These are phyloP conservation scores for Halocynthia aurantium DNA, from an alignment of 23 tunicate species.

Conservation along the genomic window DNA sequence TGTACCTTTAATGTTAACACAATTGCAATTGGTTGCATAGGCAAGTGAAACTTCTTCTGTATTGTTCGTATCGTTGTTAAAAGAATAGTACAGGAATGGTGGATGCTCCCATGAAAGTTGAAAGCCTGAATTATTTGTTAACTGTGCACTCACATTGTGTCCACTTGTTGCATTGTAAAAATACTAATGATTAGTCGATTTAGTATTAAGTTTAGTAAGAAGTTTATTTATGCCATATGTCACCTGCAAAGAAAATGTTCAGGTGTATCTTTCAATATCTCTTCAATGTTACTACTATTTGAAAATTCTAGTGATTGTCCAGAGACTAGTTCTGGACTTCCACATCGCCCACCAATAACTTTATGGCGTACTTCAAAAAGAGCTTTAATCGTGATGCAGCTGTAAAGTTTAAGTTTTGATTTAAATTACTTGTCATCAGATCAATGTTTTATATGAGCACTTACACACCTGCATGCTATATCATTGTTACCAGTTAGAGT, in stretches of 20 bases:
- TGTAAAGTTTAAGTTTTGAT: not conserved
- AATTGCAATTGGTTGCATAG: constrained; percentile 3
- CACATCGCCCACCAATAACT: not conserved
- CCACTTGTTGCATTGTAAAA: constrained; percentile 12
- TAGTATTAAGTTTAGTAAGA: no score
- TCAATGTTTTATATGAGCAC: no score
- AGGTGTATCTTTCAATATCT: not conserved
- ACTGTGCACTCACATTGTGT: not conserved
- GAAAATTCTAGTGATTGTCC: not conserved
- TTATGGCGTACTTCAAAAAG: constrained; percentile 7
- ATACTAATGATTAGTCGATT: not conserved
- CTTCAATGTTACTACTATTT: not conserved
- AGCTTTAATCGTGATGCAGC: constrained; percentile 18
- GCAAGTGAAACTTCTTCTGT: not conserved
- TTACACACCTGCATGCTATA: no score
- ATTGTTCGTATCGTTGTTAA: constrained; percentile 3
- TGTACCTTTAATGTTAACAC: not conserved
- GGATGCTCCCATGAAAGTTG: constrained; percentile 23
- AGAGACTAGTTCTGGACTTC: not conserved
- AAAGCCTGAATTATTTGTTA: constrained; percentile 10
- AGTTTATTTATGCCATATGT: no score
- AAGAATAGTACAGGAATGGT: constrained; percentile 9
- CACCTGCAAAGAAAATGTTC: constrained; percentile 25
- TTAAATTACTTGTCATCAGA: no score
- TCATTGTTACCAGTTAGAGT: no score